Conservation (phyloP, 2,888 invertebrate species). For the Monochamus alternatus region DNA sequence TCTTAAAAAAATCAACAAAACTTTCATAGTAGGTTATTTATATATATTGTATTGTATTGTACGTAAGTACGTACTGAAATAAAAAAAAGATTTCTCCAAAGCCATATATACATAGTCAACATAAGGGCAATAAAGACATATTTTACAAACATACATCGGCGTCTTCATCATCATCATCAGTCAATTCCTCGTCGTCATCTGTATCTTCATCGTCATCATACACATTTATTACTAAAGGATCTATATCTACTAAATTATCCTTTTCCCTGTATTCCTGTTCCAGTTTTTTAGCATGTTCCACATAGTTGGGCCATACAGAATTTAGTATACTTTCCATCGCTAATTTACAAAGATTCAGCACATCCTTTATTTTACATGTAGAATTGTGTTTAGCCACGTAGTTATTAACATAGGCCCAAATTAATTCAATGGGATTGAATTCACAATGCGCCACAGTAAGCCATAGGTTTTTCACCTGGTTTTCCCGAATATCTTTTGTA, state of each 20-base stretch:
- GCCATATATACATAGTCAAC: neutral
- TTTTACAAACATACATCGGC: too few species aligned
- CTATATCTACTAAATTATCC: neutral
- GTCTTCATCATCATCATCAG: neutral
- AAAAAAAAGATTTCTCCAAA: neutral
- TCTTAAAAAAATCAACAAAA: too few species aligned
- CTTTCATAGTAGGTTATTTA: too few species aligned
- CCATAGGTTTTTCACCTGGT: slow-evolving; percentile 8
- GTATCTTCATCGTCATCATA: neutral
- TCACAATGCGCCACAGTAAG: neutral
- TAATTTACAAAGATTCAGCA: slow-evolving; percentile 1
- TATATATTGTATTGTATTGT: neutral
- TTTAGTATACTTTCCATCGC: slow-evolving; percentile 7
- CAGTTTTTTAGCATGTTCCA: slow-evolving; percentile 5
- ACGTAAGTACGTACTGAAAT: neutral
- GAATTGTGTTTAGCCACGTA: slow-evolving; percentile 3
- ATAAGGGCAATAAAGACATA: neutral
- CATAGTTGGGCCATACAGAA: slow-evolving; percentile 5
- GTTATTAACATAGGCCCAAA: neutral
- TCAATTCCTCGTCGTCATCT: neutral
- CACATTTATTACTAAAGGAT: slow-evolving; percentile 4
- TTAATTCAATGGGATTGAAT: slow-evolving; percentile 13
- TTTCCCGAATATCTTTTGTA: slow-evolving; percentile 1
- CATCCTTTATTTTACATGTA: slow-evolving; percentile 4
- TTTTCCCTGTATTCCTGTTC: slow-evolving; percentile 5